Evolutionary conservation across 2,797 vertebrate genomes (phyloP).

Genomic region (Chaetodon trifasciatus): DNA sequence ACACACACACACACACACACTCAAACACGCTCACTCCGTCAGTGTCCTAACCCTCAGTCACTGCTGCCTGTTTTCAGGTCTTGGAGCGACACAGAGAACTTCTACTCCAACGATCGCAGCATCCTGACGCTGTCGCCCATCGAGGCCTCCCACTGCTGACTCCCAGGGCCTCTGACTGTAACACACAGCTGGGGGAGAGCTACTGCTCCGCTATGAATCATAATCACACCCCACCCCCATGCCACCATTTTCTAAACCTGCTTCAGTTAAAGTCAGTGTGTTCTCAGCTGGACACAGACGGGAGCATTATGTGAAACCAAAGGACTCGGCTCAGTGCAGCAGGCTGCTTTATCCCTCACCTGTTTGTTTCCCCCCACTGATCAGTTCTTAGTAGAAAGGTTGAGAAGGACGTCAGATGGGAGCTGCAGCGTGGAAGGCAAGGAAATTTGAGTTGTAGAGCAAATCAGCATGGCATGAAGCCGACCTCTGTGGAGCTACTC

Average conservation of each 20-base stretch:
- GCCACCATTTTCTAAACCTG: conserved; percentile 30
- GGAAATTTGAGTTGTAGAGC: background rate
- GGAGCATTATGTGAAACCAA: conserved; percentile 48
- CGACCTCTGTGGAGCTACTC: conserved; percentile 25
- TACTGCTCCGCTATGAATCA: conserved; percentile 19
- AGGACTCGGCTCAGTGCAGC: conserved; percentile 35
- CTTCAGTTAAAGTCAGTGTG: conserved; percentile 9
- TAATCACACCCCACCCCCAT: conserved; percentile 9
- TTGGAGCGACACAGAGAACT: conserved; percentile 93
- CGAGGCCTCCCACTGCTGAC: conserved; percentile 87
- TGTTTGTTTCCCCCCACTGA: background rate
- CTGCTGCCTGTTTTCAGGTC: conserved; percentile 94
- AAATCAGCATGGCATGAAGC: conserved; percentile 1
- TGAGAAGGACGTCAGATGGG: conserved; percentile 4
- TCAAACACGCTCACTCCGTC: conserved; percentile 19
- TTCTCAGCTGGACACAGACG: conserved; percentile 25
- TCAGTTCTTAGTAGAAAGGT: background rate
- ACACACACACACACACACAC: conserved; percentile 3
- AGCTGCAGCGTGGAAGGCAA: conserved; percentile 34
- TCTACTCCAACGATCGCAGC: conserved; percentile 95
- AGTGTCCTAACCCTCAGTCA: conserved; percentile 71
- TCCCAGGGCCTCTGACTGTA: conserved; percentile 53
- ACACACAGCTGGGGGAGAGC: conserved; percentile 18
- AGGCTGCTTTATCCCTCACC: background rate
- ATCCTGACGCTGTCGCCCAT: conserved; percentile 95